Evolutionary conservation across 2,113 vertebrate genomes (phyloP).

Genomic region (Apteryx mantelli): DNA sequence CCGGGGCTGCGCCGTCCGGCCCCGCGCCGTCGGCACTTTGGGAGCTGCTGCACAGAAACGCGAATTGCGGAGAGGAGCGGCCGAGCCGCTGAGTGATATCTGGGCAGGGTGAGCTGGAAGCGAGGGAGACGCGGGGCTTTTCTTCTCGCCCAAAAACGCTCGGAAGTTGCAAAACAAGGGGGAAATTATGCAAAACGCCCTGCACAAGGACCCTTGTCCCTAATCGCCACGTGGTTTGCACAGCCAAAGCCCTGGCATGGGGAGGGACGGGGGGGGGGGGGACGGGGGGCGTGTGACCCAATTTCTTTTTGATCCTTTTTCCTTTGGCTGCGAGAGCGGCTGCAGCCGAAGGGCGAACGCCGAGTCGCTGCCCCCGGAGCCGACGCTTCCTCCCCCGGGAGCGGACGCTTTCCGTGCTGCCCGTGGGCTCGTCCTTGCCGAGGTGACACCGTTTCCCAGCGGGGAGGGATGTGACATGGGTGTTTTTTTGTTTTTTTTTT

Average conservation of each 20-base stretch:
- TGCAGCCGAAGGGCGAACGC: not conserved
- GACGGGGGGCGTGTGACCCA: constrained; percentile 25
- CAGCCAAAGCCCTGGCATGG: constrained; percentile 51
- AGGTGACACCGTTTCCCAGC: not conserved
- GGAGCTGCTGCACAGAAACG: not conserved
- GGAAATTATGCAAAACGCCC: constrained; percentile 47
- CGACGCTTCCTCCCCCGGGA: not conserved
- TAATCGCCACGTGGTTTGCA: not conserved
- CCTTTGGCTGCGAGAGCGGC: not conserved
- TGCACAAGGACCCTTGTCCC: constrained; percentile 56
- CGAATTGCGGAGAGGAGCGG: accelerated
- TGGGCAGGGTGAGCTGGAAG: not conserved
- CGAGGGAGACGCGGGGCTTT: not conserved
- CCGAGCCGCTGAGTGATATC: not conserved
- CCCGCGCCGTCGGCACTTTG: too few relatives aligned
- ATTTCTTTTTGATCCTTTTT: not conserved
- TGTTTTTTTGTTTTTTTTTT: not conserved
- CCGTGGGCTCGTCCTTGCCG: not conserved
- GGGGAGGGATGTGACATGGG: not conserved
- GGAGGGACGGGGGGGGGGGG: not conserved
- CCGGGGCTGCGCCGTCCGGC: too few relatives aligned
- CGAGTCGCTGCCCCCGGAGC: not conserved
- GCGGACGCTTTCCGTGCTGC: too few relatives aligned
- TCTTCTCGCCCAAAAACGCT: constrained; percentile 4
- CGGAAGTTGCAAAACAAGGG: constrained; percentile 59